Percentiles rank a stretch among this genome's conserved stretches.
Evolutionary conservation across 2,797 vertebrate genomes (phyloP).

Genomic region (Periparus ater): DNA sequence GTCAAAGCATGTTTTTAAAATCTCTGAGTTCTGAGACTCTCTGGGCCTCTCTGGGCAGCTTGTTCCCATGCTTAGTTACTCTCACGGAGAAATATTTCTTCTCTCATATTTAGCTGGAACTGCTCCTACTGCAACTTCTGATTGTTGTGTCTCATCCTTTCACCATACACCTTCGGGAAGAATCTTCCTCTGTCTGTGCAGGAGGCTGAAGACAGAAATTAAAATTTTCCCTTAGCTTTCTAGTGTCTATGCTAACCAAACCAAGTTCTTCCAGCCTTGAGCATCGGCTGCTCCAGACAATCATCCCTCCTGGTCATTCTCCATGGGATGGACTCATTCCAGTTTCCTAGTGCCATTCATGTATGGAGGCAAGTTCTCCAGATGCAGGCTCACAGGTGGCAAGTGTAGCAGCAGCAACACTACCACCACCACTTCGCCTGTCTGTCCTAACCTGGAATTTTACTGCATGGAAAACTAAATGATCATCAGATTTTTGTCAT

Average conservation of each 20-base stretch:
- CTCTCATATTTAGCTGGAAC: neutral
- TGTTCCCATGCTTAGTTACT: neutral
- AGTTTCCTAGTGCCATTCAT: neutral
- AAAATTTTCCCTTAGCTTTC: neutral
- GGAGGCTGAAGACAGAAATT: neutral
- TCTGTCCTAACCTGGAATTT: neutral
- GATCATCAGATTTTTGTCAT: neutral
- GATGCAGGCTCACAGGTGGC: neutral
- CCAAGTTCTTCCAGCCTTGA: neutral
- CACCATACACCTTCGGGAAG: neutral
- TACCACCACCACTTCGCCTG: fast-evolving
- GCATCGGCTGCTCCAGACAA: neutral
- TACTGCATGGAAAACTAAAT: neutral
- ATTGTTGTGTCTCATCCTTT: neutral
- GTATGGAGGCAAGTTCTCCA: neutral
- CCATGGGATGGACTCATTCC: neutral
- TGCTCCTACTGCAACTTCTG: neutral
- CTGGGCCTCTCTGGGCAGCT: neutral
- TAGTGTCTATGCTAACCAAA: neutral
- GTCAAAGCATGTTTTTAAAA: neutral
- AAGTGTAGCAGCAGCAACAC: neutral
- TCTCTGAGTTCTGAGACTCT: neutral
- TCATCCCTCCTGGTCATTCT: neutral
- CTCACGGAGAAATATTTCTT: neutral
- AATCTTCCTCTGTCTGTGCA: neutral